Conservation (phyloP, 2,888 invertebrate species). For the Octonoba sinensis region DNA sequence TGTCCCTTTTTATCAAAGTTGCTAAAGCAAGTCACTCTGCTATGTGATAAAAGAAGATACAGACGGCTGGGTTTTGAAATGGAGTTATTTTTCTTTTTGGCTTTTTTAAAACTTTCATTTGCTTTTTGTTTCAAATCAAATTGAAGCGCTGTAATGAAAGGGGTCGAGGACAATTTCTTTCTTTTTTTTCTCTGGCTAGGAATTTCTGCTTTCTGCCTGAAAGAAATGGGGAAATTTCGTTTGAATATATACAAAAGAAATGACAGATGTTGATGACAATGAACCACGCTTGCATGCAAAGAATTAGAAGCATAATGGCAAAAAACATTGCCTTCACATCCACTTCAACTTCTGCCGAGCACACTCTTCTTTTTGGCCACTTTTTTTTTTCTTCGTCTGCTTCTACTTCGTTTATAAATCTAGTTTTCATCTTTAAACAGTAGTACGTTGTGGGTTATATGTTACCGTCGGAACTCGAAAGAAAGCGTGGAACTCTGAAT, state of each 20-base stretch:
- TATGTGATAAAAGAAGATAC: conserved; percentile 62
- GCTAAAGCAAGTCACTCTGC: conserved; percentile 58
- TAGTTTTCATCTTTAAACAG: too few species aligned
- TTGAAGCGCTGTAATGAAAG: conserved; percentile 58
- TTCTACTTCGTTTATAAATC: too few species aligned
- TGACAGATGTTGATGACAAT: neutral
- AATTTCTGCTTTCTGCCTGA: neutral
- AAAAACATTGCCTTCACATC: neutral
- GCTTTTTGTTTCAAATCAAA: conserved; percentile 63
- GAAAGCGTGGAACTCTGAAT: too few species aligned
- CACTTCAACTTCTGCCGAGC: neutral
- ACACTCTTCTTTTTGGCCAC: neutral
- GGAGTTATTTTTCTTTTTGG: conserved; percentile 29
- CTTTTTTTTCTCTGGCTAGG: neutral
- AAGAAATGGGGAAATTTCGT: conserved; percentile 21
- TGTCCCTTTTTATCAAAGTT: conserved; percentile 61
- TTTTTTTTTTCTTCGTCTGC: too few species aligned
- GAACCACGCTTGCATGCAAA: too few species aligned
- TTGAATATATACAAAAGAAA: conserved; percentile 14
- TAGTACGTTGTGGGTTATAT: too few species aligned
- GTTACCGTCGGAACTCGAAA: too few species aligned
- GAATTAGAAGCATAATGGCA: neutral
- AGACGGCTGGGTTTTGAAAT: conserved; percentile 57
- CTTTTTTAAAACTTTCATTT: conserved; percentile 34
- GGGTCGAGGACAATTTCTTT: conserved; percentile 32